Conservation (phyloP, 2,113 vertebrate genomes). For the Micronycteris hirsuta region DNA sequence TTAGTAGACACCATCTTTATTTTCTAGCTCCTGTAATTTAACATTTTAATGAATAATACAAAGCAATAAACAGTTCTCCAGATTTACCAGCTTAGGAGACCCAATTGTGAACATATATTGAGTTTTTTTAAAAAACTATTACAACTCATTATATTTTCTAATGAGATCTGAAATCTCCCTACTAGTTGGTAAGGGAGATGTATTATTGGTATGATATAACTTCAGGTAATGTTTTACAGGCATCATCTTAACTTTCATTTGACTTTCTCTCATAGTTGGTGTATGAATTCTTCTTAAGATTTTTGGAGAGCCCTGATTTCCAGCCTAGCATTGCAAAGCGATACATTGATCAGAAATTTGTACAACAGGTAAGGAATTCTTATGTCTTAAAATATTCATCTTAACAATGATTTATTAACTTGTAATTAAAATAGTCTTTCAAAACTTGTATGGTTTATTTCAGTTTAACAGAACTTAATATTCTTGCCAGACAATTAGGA, state of each 20-base stretch:
- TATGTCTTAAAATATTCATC: slow-evolving; percentile 1
- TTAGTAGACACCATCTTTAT: not conserved
- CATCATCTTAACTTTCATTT: slow-evolving; percentile 38
- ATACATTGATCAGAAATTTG: slow-evolving; percentile 98
- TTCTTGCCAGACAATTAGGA: slow-evolving; percentile 10
- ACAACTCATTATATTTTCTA: not conserved
- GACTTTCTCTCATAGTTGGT: slow-evolving; percentile 86
- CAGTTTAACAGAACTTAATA: not conserved
- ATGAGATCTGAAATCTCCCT: not conserved
- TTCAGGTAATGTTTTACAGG: not conserved
- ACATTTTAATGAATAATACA: not conserved
- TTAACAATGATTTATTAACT: slow-evolving; percentile 14
- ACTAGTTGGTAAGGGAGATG: not conserved
- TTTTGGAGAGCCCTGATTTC: slow-evolving; percentile 97
- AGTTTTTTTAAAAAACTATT: not conserved
- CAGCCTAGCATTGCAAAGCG: slow-evolving; percentile 96
- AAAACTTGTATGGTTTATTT: slow-evolving; percentile 26
- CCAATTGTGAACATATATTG: not conserved
- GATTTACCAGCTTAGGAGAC: not conserved
- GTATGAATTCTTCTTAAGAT: slow-evolving; percentile 98
- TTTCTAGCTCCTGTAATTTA: slow-evolving; percentile 11
- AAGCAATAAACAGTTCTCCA: not conserved
- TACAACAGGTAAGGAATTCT: slow-evolving; percentile 90
- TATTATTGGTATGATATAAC: not conserved
- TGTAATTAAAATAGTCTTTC: slow-evolving; percentile 37